Evolutionary conservation across 2,113 vertebrate species (phyloP), one percentile per base, ranked within the genome.

Genomic region (Nycticorax nycticorax): DNA sequence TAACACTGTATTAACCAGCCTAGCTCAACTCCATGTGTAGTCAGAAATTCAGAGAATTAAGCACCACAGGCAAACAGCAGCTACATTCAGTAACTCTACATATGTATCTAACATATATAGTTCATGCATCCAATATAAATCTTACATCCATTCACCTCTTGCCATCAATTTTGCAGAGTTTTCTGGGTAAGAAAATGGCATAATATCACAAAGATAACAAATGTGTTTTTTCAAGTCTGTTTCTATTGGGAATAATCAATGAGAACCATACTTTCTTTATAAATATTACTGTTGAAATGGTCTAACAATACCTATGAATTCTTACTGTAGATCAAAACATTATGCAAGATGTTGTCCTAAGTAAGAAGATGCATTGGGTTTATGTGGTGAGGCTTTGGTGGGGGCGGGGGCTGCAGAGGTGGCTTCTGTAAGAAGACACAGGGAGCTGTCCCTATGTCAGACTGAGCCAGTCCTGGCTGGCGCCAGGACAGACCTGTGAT

Each of bases 381-480:
- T 73, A 26, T 0, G 2, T 8, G 16, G 13, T 2, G 53, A 81
- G 26, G 57, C 72, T 64, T 81, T 35, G 8, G 27, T 17, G 17
- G 3, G 12, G 14, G 16, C 5, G 13, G 18, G 1, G 24, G 5
- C 26, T 64, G 20, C 24, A 55, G n/a, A 12, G 9, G 5, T 76
- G 19, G 5, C 8, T 41, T 80, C 12, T 53, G 19, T 37, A 12
- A 48, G 19, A 20, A n/a, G 19, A 56, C 41, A 43, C 16, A 16
- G 41, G 67, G 28, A 71, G 21, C 19, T 72, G 10, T 6, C 6
- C 8, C 32, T 10, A 17, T 5, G 5, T 39, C n/a, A 48, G 32
- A 48, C 1, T 37, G 12, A 77, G 33, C 4, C n/a, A 63, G 30
- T 57, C 32, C 27, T 33, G 41, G n/a, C 4, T 1, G 1, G 0